These are phyloP conservation scores for Spisula subtruncata DNA, from an alignment of 2,888 invertebrate genomes.

Conservation along the genomic window DNA sequence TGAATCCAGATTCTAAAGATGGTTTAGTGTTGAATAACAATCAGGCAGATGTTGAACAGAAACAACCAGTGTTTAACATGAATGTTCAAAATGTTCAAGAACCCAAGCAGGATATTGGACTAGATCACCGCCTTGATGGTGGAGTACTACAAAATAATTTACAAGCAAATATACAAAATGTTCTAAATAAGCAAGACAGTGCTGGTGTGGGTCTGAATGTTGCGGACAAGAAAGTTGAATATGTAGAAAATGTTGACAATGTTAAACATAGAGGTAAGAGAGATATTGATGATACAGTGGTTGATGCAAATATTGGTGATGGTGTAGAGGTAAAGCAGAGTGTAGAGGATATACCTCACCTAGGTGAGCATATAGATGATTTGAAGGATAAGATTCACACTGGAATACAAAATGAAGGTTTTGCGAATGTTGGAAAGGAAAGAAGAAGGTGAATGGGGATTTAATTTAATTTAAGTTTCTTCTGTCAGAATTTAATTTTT, in stretches of 20 bases:
- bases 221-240: background rate
- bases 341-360: background rate
- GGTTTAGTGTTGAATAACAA: conserved; percentile 6
- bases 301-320: background rate
- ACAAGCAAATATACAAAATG: conserved; percentile 6
- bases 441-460: background rate
- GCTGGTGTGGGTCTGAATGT: background rate
- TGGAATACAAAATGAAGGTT: background rate
- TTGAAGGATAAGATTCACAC: background rate
- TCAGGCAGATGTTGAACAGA: background rate
- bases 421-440: background rate
- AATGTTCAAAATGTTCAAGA: conserved; percentile 17
- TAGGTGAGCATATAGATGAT: background rate
- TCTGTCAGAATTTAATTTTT: too few species aligned
- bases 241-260: conserved; percentile 36
- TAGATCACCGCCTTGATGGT: background rate
- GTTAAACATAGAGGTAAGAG: conserved; percentile 59
- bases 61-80: background rate
- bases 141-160: conserved; percentile 4
- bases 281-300: conserved; percentile 6
- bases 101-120: background rate
- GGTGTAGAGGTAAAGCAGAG: background rate
- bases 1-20: conserved; percentile 18
- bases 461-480: background rate
- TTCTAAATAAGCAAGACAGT: background rate